Percentiles rank a stretch among this genome's conserved stretches.
phyloP scores from a whole-genome alignment of 2,797 vertebrate species.

The Crocodylus rhombifer region DNA sequence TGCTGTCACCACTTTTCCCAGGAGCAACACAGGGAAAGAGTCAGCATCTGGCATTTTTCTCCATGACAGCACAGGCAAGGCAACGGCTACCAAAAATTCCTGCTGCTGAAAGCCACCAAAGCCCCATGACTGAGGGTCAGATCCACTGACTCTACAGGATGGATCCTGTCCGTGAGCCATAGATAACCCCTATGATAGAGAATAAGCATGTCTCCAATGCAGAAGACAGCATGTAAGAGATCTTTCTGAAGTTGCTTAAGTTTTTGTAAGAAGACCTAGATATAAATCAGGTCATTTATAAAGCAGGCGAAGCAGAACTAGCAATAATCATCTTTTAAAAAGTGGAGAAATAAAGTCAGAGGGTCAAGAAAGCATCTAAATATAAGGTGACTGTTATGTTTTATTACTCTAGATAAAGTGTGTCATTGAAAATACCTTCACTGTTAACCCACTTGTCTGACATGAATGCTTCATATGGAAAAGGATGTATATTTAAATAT shows the following conservation, averaged over 20 bases:
- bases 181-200: not conserved
- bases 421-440: not conserved
- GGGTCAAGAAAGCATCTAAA: not conserved
- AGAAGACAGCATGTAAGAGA: conserved; percentile 1
- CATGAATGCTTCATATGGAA: not conserved
- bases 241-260: not conserved
- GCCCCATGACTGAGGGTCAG: not conserved
- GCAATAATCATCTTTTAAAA: not conserved
- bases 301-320: not conserved
- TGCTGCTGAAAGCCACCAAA: not conserved
- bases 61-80: conserved; percentile 20
- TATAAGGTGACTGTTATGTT: not conserved
- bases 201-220: not conserved
- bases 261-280: not conserved
- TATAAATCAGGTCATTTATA: not conserved
- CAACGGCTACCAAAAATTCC: not conserved
- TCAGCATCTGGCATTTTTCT: not conserved
- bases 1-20: no score
- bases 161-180: no score
- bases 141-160: not conserved
- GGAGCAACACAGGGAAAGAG: no score
- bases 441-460: not conserved
- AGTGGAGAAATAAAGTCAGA: not conserved
- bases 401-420: conserved; percentile 20
- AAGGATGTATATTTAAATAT: not conserved